phyloP scores from a whole-genome alignment of 2,888 invertebrate species.

The Drosophila multiciliata region DNA sequence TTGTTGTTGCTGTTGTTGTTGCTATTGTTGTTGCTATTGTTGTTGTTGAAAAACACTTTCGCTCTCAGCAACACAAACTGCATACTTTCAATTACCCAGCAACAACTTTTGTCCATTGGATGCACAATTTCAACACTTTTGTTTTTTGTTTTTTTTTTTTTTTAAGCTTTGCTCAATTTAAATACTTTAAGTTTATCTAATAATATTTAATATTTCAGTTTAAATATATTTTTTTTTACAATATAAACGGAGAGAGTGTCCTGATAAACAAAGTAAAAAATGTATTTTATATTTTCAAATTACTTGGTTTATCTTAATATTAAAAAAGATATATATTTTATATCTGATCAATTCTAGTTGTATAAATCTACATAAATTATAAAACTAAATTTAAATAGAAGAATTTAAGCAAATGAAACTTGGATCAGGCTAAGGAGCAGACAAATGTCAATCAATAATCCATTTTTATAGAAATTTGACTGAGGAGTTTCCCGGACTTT shows the following conservation, averaged over 20 bases:
- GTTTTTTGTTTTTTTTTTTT: background rate
- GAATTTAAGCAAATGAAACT: no score
- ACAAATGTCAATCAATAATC: constrained; percentile 37
- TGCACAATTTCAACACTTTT: constrained; percentile 2
- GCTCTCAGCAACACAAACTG: constrained; percentile 47
- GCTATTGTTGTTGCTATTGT: constrained; percentile 6
- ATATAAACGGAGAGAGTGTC: no score
- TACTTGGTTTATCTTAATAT: background rate
- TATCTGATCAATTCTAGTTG: background rate
- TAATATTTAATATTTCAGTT: background rate
- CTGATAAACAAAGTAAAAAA: background rate
- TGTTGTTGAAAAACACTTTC: constrained; percentile 64
- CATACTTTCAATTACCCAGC: constrained; percentile 51
- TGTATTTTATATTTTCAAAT: background rate
- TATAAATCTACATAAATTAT: background rate
- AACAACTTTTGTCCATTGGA: constrained; percentile 22
- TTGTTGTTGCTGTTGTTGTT: constrained; percentile 4
- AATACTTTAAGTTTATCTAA: background rate
- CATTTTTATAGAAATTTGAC: constrained; percentile 22
- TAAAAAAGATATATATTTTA: background rate
- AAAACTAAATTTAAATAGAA: background rate
- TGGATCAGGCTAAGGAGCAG: no score
- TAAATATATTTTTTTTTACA: background rate
- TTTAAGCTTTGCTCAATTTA: background rate
- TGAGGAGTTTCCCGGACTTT: constrained; percentile 4